Conservation (phyloP, 2,888 invertebrate genomes). For the Osedax fenrisi region DNA sequence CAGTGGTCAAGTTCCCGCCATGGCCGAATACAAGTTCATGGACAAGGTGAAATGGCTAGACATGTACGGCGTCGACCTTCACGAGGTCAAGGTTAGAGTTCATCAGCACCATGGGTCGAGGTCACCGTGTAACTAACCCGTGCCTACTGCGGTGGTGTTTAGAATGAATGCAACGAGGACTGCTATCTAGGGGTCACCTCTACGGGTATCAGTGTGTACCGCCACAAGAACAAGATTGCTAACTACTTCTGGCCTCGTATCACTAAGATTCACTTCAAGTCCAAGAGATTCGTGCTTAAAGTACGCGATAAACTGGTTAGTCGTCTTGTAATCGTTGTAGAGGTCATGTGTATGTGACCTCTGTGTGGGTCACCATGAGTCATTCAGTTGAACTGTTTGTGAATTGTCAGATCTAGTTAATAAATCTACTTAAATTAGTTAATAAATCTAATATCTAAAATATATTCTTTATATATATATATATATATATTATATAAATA, state of each 20-base stretch:
- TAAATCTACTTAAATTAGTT: no score
- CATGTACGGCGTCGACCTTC: constrained; percentile 92
- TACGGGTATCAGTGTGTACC: constrained; percentile 80
- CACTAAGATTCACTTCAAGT: constrained; percentile 88
- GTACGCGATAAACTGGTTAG: constrained; percentile 90
- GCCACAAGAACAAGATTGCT: constrained; percentile 88
- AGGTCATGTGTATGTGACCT: no score
- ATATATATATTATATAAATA: no score
- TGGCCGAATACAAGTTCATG: constrained; percentile 83
- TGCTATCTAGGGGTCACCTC: constrained; percentile 89
- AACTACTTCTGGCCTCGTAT: constrained; percentile 97
- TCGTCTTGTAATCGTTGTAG: no score
- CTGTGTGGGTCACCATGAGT: no score
- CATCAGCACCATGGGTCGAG: no score
- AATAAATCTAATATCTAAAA: no score
- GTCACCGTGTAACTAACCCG: background rate
- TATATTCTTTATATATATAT: no score
- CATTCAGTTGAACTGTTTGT: no score
- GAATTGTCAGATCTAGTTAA: no score
- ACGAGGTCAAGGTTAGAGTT: constrained; percentile 74
- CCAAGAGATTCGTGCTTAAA: constrained; percentile 85
- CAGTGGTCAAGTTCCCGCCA: constrained; percentile 76
- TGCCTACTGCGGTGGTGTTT: background rate
- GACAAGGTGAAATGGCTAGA: constrained; percentile 97
- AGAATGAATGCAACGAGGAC: constrained; percentile 76